Evolutionary conservation across 2,113 vertebrate species (phyloP).

Genomic region (Bombycilla garrulus): DNA sequence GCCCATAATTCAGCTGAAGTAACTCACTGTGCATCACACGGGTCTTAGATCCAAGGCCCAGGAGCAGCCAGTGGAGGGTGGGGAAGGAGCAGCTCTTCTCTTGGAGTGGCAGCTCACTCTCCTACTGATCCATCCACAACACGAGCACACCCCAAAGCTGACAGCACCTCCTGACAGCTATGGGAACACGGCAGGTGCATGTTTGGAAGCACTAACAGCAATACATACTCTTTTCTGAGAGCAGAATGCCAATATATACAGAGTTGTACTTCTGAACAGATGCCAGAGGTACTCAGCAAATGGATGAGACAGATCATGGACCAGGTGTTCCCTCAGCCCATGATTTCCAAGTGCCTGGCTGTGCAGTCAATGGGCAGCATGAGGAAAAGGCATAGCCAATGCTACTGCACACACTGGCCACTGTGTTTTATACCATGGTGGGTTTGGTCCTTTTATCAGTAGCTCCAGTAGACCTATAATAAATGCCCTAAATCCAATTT

Average conservation of each 20-base stretch:
- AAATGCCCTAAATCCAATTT: not conserved
- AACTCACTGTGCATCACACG: not conserved
- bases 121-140: fast-evolving
- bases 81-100: not conserved
- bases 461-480: not conserved
- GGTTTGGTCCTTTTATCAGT: not conserved
- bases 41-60: not conserved
- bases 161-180: not conserved
- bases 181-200: fast-evolving
- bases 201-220: not conserved
- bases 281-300: not conserved
- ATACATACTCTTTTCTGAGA: not conserved
- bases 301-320: fast-evolving
- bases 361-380: not conserved
- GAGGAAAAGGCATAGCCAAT: not conserved
- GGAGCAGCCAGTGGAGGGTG: fast-evolving
- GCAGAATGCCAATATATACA: fast-evolving
- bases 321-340: not conserved
- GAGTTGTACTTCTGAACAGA: not conserved
- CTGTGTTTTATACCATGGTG: not conserved
- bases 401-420: not conserved
- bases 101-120: not conserved
- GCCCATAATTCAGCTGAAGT: not conserved
- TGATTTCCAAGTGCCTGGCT: not conserved
- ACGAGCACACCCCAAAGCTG: not conserved